These are phyloP conservation scores for Psettodes erumei DNA, from an alignment of 2,113 vertebrate genomes.

Conservation along the genomic window DNA sequence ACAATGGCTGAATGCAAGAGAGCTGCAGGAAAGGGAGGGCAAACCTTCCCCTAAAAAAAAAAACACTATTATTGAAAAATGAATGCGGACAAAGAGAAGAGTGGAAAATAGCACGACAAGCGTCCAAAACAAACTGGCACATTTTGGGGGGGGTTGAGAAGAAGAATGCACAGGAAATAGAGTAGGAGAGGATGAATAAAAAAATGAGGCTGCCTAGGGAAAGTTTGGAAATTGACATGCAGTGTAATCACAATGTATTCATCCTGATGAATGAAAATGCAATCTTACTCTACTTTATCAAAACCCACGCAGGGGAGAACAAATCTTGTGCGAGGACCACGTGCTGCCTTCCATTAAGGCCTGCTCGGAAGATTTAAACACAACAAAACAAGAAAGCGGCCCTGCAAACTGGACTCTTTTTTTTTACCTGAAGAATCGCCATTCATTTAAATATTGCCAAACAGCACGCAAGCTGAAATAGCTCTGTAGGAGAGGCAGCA, in stretches of 20 bases:
- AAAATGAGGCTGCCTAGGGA: not conserved
- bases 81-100: not conserved
- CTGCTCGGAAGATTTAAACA: slow-evolving; percentile 34
- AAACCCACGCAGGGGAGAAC: slow-evolving; percentile 24
- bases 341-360: slow-evolving; percentile 33
- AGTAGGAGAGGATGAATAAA: slow-evolving; percentile 3
- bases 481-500: slow-evolving; percentile 11
- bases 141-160: not conserved
- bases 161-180: not conserved
- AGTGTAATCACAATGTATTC: slow-evolving; percentile 36
- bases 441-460: slow-evolving; percentile 49
- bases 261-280: slow-evolving; percentile 44
- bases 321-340: slow-evolving; percentile 24
- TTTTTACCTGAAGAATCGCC: slow-evolving; percentile 19
- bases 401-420: slow-evolving; percentile 1
- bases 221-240: slow-evolving; percentile 24
- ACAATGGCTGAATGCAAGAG: slow-evolving; percentile 11
- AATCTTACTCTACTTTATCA: slow-evolving; percentile 39
- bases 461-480: slow-evolving; percentile 20
- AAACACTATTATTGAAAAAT: slow-evolving; percentile 4
- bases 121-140: not conserved
- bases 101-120: not conserved
- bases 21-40: not conserved
- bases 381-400: slow-evolving; percentile 21
- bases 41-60: not conserved